Evolutionary conservation across 1,140 invertebrate genomes (phyloP), one percentile per base, ranked within the genome.

Genomic region (Drosophila gunungcola): DNA sequence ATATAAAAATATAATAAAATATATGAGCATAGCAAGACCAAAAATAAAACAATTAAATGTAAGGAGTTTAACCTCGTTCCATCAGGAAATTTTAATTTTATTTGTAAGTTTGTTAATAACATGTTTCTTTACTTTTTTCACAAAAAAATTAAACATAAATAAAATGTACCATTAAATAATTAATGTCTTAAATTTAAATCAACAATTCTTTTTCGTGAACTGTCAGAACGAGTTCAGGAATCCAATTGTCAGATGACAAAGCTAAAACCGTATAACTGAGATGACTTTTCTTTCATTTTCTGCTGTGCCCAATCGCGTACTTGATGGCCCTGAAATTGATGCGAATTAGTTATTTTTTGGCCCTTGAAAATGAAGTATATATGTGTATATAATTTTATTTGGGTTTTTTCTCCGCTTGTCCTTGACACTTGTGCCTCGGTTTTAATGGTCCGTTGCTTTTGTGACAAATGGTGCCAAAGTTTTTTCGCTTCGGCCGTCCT

Each of bases 261-360:
- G 48, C 36, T 9, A 5, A 42, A 16, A 9, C 55, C 69, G 67
- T 67, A 73, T 73, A 61, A 53, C 46, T 27, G 13, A 46, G 41
- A 52, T 54, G 42, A 49, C 32, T 68, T 68, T 52, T 42, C 52
- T 42, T 46, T 60, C 32, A 29, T 10, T 63, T 43, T 45, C 58
- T 49, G 16, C 60, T 62, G 65, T 55, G 53, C 43, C 49, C 72
- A 76, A 80, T 84, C 52, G 70, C 52, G 56, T 60, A 62, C 80
- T 78, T 63, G 65, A 80, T 85, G 78, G 72, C 34, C 63, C 64
- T 79, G 75, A 83, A 83, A 73, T 76, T 84, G 51, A 85, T 79
- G 76, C 41, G 58, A 79, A 67, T 79, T 57, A 56, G 62, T 55
- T 54, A 38, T 38, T 34, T 38, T 34, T 62, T 61, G 29, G 60